These are phyloP conservation scores for Thaumatotibia leucotreta DNA, from an alignment of 1,140 invertebrate genomes.

Conservation along the genomic window DNA sequence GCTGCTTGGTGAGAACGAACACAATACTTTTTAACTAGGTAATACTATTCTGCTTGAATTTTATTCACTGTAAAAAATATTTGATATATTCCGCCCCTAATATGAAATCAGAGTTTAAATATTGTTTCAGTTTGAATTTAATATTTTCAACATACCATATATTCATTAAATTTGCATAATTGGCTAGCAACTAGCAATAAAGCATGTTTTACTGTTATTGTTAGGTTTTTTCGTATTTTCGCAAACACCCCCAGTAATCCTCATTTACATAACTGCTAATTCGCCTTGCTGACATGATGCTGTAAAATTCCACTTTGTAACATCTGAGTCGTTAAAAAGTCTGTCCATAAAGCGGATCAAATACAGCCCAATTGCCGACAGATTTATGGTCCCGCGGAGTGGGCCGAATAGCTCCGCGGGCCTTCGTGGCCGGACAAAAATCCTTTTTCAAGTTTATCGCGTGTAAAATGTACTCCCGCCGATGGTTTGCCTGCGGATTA, in stretches of 20 bases:
- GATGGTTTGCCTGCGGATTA: slow-evolving; percentile 32
- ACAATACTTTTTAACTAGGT: too few relatives aligned
- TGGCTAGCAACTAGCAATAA: neutral
- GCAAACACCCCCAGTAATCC: neutral
- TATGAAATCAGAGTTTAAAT: neutral
- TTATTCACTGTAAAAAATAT: too few relatives aligned
- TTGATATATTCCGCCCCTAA: too few relatives aligned
- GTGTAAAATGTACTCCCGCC: slow-evolving; percentile 36
- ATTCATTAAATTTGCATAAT: slow-evolving; percentile 1
- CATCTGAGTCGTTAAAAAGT: slow-evolving; percentile 30
- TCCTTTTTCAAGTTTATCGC: slow-evolving; percentile 39
- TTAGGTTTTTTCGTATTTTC: neutral
- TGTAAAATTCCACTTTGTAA: slow-evolving; percentile 13
- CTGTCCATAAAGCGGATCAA: slow-evolving; percentile 33
- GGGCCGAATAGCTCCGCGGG: slow-evolving; percentile 6
- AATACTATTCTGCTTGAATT: too few relatives aligned
- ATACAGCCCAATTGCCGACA: slow-evolving; percentile 24
- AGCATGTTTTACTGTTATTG: slow-evolving; percentile 12
- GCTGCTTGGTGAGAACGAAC: too few relatives aligned
- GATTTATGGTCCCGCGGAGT: slow-evolving; percentile 31
- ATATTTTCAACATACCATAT: neutral
- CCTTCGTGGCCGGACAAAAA: slow-evolving; percentile 26
- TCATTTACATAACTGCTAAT: slow-evolving; percentile 18
- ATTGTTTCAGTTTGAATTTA: neutral
- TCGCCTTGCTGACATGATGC: slow-evolving; percentile 13